phyloP scores from a whole-genome alignment of 2,888 invertebrate species.

The Acholoe squamosa region DNA sequence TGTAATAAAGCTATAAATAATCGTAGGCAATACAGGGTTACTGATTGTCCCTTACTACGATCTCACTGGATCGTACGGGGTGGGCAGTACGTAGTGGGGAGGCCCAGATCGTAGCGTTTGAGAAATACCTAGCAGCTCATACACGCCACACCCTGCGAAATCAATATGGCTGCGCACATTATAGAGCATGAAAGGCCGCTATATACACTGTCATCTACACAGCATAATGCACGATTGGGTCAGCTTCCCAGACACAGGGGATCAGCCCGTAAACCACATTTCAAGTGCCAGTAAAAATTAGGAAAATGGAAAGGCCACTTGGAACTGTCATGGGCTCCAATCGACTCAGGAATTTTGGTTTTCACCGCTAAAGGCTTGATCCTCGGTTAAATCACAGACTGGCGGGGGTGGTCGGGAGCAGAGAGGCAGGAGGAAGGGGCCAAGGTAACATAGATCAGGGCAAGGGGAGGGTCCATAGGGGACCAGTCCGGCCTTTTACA shows the following conservation, averaged over 20 bases:
- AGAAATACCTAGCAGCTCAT: too few species aligned
- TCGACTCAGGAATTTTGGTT: neutral
- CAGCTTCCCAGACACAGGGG: neutral
- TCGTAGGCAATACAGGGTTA: too few species aligned
- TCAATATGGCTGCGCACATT: too few species aligned
- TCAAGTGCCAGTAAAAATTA: constrained; percentile 14
- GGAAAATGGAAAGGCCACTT: neutral
- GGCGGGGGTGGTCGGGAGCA: neutral
- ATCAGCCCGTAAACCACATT: neutral
- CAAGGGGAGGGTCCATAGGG: neutral
- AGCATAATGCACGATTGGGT: neutral
- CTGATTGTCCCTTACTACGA: too few species aligned
- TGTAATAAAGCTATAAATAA: too few species aligned
- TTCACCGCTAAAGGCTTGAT: neutral
- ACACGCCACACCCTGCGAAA: too few species aligned
- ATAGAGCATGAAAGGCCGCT: too few species aligned
- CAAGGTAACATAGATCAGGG: neutral
- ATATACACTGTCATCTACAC: neutral
- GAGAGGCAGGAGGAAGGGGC: neutral
- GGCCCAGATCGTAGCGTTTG: too few species aligned
- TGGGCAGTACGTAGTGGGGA: too few species aligned
- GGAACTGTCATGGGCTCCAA: neutral
- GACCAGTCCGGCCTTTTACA: neutral
- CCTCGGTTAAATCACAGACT: constrained; percentile 6
- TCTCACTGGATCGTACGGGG: too few species aligned